Evolutionary conservation across 1,140 invertebrate genomes (phyloP), one percentile per base, ranked within the genome.

Genomic region (Physella acuta): DNA sequence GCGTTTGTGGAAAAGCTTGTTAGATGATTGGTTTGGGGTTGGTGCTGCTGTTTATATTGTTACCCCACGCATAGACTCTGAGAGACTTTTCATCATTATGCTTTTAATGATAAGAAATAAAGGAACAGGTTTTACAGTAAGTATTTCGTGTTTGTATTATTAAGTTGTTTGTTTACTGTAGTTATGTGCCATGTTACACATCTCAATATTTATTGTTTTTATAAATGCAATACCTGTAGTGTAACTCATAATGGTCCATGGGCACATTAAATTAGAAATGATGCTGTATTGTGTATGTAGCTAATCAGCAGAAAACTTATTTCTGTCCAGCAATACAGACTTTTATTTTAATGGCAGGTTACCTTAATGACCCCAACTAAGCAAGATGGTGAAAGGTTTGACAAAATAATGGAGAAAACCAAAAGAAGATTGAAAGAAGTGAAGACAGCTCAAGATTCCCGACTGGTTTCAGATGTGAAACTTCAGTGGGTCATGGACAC

Each of bases 21-120:
- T 82, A 8, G 80, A 82, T 66, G 79, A 81, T 67, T 82, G 81
- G 81, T 79, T 81, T 62, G 79, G 81, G 8, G 78, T 79, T 56
- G 80, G 81, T 26, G 79, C 79, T 24, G 68, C 67, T 31, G 75
- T 82, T 8, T 81, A 76, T 37, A 76, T 82, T 24, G 81, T 82
- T 5, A 82, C 81, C 11, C 80, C 81, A 14, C 68, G 73, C 11
- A 81, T 82, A n/a, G 81, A 82, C 64, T 78, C 80, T 34, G 81
- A 82, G 55, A 68, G 81, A 17, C 70, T 82, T 17, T 78, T 81
- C 63, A 75, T 77, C 33, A 70, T 81, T 20, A 77, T 79, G 60
- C 68, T 82, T 31, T 66, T 82, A 8, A 82, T 82, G 81, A 77
- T 82, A 26, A 65, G 77, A n/a, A 82, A 81, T 69, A 81, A 81